Conservation (phyloP, 53 echinoderm and acorn worm species). For the Arbacia lixula region DNA sequence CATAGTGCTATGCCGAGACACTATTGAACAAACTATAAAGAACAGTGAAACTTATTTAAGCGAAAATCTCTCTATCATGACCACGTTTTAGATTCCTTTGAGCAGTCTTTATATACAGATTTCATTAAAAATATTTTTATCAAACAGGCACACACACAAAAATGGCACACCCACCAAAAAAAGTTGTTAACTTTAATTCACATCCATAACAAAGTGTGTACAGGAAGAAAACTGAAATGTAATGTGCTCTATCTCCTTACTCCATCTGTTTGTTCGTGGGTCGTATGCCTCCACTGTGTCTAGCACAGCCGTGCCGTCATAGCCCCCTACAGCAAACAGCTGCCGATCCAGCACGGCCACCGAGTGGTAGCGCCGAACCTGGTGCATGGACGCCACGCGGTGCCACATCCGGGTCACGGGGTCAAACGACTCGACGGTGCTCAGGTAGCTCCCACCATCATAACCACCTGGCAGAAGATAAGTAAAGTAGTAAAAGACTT, state of each 20-base stretch:
- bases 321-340: slow-evolving; percentile 83
- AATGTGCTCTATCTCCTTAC: slow-evolving; percentile 74
- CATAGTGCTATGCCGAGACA: too few species aligned
- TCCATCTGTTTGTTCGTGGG: slow-evolving; percentile 86
- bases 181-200: too few species aligned
- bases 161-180: too few species aligned
- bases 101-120: too few species aligned
- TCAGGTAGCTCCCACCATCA: slow-evolving; percentile 83
- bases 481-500: not conserved
- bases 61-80: too few species aligned
- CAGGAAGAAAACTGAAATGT: too few species aligned
- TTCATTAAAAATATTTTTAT: too few species aligned
- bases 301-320: slow-evolving; percentile 78
- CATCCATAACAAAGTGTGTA: too few species aligned
- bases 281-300: slow-evolving; percentile 88
- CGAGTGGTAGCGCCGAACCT: slow-evolving; percentile 74
- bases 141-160: too few species aligned
- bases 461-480: slow-evolving; percentile 65
- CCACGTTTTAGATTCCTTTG: too few species aligned
- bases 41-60: too few species aligned
- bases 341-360: slow-evolving; percentile 70
- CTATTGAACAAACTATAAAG: too few species aligned
- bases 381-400: slow-evolving; percentile 76
- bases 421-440: slow-evolving; percentile 77
- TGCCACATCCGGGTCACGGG: slow-evolving; percentile 75